Conservation (phyloP, 1,140 invertebrate species). For the Macrobrachium nipponense region DNA sequence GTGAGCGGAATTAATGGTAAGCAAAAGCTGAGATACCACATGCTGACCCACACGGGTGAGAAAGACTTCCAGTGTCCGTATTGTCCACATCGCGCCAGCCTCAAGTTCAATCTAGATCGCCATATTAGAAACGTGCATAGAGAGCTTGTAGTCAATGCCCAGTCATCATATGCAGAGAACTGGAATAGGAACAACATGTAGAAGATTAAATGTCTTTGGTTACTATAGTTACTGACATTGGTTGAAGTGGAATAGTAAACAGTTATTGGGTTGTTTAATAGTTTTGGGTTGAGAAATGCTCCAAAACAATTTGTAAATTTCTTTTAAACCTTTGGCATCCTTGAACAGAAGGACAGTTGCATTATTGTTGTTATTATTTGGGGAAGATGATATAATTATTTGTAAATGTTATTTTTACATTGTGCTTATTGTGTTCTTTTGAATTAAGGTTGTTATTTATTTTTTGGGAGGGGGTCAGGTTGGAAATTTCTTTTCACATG, state of each 20-base stretch:
- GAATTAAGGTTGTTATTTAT: not conserved
- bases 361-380: no score
- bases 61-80: conserved; percentile 71
- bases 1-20: conserved; percentile 60
- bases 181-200: not conserved
- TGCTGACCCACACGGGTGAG: conserved; percentile 69
- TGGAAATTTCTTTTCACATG: not conserved
- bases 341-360: no score
- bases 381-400: not conserved
- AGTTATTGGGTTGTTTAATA: no score
- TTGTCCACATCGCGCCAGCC: conserved; percentile 67
- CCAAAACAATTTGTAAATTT: no score
- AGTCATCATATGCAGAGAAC: not conserved
- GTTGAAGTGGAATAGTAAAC: no score
- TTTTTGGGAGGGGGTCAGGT: conserved; percentile 18
- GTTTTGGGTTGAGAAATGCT: no score
- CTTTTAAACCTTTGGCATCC: no score
- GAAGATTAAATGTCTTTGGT: not conserved
- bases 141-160: conserved; percentile 33
- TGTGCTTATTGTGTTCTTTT: no score
- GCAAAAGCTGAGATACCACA: conserved; percentile 65
- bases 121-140: conserved; percentile 61
- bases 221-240: no score
- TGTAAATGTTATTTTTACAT: not conserved
- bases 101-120: conserved; percentile 63